These are phyloP conservation scores for Hyppa rectilinea DNA, from an alignment of 2,888 invertebrate species.

Conservation along the genomic window DNA sequence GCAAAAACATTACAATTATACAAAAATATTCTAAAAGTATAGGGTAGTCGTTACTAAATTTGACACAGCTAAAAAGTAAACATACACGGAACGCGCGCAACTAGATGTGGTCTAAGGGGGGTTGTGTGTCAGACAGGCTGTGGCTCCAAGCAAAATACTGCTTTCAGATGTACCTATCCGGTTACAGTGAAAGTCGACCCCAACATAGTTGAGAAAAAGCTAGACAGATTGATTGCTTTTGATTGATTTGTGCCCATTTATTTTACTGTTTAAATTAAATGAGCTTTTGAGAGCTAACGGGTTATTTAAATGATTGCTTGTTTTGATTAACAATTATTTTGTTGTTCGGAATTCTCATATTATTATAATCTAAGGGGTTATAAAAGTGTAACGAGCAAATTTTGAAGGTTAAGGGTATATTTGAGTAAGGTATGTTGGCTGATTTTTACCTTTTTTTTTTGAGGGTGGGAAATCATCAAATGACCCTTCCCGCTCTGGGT, in stretches of 20 bases:
- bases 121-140: background rate
- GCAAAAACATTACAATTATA: too few species aligned
- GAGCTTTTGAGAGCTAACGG: background rate
- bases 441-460: background rate
- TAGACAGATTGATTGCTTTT: background rate
- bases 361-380: background rate
- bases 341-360: background rate
- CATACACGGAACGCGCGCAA: too few species aligned
- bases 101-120: too few species aligned
- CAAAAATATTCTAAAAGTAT: too few species aligned
- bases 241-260: slow-evolving; percentile 1
- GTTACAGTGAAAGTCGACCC: background rate
- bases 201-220: background rate
- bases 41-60: too few species aligned
- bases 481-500: too few species aligned
- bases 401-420: background rate
- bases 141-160: background rate
- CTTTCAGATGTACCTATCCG: background rate
- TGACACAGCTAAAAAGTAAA: too few species aligned
- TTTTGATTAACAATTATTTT: slow-evolving; percentile 3
- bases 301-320: background rate
- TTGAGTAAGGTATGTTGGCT: background rate
- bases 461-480: too few species aligned
- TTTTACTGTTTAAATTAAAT: background rate
- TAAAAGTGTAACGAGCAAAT: background rate